These are phyloP conservation scores for Rhipidura dahli DNA, from an alignment of 2,113 vertebrate species.

Conservation along the genomic window DNA sequence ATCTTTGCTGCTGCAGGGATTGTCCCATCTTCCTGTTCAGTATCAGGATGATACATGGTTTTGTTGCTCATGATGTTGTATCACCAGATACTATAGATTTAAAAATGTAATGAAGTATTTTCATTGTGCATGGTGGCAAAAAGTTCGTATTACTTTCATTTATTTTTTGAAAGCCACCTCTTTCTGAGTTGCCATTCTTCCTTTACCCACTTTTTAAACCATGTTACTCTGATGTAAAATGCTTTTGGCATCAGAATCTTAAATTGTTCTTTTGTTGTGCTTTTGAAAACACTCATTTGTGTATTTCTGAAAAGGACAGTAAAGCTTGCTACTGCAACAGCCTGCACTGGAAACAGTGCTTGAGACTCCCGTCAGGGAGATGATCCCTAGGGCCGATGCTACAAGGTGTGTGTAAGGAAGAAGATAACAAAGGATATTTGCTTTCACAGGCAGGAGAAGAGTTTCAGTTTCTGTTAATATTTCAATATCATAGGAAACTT, in stretches of 20 bases:
- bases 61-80: background rate
- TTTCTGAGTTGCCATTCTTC: background rate
- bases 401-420: background rate
- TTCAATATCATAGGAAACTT: conserved; percentile 77
- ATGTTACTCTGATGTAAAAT: background rate
- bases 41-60: background rate
- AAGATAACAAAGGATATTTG: conserved; percentile 85
- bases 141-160: background rate
- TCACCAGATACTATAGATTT: background rate
- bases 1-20: background rate
- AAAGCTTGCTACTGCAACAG: background rate
- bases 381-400: background rate
- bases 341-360: background rate
- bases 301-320: background rate
- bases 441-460: conserved; percentile 83
- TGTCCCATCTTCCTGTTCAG: background rate
- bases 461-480: conserved; percentile 83
- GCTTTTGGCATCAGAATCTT: background rate
- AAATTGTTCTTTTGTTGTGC: background rate
- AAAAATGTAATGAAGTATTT: background rate
- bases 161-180: background rate
- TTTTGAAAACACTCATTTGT: background rate
- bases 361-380: background rate
- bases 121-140: background rate
- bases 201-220: background rate